phyloP scores from a whole-genome alignment of 2,888 invertebrate species.

The Drosophila paranaensis region DNA sequence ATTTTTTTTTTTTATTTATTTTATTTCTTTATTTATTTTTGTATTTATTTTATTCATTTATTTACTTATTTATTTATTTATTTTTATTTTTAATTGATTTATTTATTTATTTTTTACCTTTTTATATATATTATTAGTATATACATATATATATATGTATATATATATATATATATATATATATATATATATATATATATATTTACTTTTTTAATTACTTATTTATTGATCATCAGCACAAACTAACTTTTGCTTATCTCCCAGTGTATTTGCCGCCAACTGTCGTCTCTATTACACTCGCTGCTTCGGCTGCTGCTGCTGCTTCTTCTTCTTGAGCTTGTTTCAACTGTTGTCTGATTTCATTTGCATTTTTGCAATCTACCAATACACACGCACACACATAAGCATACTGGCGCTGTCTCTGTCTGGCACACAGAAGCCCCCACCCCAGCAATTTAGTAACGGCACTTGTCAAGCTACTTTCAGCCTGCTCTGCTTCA shows the following conservation, averaged over 20 bases:
- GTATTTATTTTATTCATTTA: too few species aligned
- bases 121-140: too few species aligned
- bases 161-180: neutral
- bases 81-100: too few species aligned
- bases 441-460: neutral
- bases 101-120: neutral
- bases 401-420: conserved; percentile 8
- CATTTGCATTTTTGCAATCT: conserved; percentile 58
- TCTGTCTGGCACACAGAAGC: neutral
- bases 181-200: neutral
- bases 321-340: neutral
- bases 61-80: too few species aligned
- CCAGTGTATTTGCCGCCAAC: conserved; percentile 4
- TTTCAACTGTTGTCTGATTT: conserved; percentile 41
- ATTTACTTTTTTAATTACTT: neutral
- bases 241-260: neutral
- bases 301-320: neutral
- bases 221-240: too few species aligned
- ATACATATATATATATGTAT: neutral
- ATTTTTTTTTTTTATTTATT: too few species aligned
- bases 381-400: conserved; percentile 24
- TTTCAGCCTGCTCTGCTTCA: conserved; percentile 2
- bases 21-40: too few species aligned
- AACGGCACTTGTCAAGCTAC: conserved; percentile 21
- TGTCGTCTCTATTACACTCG: neutral